Conservation (phyloP, 2,113 vertebrate species). For the Peromyscus californicus region DNA sequence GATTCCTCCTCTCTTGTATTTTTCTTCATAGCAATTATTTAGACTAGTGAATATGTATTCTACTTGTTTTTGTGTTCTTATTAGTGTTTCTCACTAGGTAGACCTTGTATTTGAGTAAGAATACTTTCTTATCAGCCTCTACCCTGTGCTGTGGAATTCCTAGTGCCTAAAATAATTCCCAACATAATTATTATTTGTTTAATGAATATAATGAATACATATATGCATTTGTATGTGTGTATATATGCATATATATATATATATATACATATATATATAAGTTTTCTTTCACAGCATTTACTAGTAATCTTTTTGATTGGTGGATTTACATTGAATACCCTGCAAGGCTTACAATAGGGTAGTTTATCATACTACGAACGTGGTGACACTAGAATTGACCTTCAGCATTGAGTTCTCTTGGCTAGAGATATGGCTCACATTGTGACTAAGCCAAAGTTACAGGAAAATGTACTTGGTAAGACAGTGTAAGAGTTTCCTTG, state of each 20-base stretch:
- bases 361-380: neutral
- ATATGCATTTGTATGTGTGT: no score
- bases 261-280: neutral
- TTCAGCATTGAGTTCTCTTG: neutral
- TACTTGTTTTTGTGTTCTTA: neutral
- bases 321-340: neutral
- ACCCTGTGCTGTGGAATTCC: neutral
- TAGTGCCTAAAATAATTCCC: conserved; percentile 20
- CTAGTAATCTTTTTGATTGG: neutral
- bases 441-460: conserved; percentile 13
- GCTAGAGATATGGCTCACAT: neutral
- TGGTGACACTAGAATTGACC: neutral
- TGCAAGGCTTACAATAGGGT: neutral
- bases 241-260: no score
- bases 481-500: neutral
- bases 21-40: neutral
- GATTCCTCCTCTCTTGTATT: neutral
- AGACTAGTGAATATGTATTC: neutral
- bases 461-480: neutral
- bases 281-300: neutral
- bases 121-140: neutral
- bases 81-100: neutral
- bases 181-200: neutral
- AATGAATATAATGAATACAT: neutral
- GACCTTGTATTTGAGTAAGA: neutral